These are phyloP conservation scores for Entomobrya multifasciata DNA, from an alignment of 2,888 invertebrate genomes.

Conservation along the genomic window DNA sequence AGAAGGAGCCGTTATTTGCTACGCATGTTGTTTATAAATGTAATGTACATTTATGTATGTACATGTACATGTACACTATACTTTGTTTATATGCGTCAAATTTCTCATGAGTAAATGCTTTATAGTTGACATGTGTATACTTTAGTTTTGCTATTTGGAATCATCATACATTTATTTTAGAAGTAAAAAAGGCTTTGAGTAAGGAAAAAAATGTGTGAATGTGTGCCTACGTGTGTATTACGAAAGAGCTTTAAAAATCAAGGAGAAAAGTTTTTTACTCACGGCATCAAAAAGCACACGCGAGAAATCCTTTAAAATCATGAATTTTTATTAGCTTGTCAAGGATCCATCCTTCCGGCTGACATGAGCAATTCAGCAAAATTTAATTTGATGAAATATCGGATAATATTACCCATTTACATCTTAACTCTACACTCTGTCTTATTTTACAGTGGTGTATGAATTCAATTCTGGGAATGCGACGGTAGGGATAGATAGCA, in stretches of 20 bases:
- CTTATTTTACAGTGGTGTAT: neutral
- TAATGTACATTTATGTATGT: neutral
- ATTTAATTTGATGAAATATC: constrained; percentile 67
- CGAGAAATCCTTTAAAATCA: constrained; percentile 55
- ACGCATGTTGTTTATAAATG: neutral
- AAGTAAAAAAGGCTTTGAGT: neutral
- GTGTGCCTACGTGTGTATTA: neutral
- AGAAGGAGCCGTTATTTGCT: neutral
- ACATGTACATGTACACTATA: neutral
- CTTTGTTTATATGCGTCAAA: neutral
- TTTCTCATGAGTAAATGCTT: neutral
- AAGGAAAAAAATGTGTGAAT: neutral
- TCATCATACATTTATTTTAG: constrained; percentile 12
- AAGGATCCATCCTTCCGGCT: constrained; percentile 63
- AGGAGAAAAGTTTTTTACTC: neutral
- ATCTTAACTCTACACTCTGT: constrained; percentile 42
- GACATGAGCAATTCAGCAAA: constrained; percentile 63
- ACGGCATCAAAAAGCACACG: neutral
- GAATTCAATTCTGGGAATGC: too few relatives aligned
- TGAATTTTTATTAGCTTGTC: constrained; percentile 67
- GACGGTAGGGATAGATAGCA: too few relatives aligned
- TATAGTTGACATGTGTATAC: neutral
- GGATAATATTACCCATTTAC: constrained; percentile 60
- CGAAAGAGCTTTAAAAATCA: neutral
- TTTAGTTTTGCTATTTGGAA: neutral